Evolutionary conservation across 2,113 vertebrate genomes (phyloP).

Genomic region (Psittacula cyanocephala): DNA sequence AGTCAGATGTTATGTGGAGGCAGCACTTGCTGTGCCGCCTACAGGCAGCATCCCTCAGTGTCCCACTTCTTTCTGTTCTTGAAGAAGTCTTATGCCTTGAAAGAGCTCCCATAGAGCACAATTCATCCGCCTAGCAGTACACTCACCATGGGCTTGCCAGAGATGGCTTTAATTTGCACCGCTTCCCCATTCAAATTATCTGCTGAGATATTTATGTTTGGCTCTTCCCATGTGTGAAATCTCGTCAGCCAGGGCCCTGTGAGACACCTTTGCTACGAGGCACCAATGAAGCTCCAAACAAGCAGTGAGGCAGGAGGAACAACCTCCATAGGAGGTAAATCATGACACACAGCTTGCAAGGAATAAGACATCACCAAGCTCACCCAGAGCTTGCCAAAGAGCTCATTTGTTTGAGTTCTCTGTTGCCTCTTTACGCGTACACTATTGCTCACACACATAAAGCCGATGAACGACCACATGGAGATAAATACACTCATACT

Average conservation of each 20-base stretch:
- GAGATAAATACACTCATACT: neutral
- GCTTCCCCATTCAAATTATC: neutral
- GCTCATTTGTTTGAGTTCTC: neutral
- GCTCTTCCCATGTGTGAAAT: neutral
- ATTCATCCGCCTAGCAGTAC: neutral
- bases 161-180: neutral
- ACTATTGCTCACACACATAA: neutral
- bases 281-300: fast-evolving
- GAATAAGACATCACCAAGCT: neutral
- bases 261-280: neutral
- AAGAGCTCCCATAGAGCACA: neutral
- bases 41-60: neutral
- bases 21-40: fast-evolving
- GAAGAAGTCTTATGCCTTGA: neutral
- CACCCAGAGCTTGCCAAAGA: neutral
- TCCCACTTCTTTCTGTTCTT: neutral
- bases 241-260: neutral
- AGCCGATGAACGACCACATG: fast-evolving
- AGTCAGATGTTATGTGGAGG: neutral
- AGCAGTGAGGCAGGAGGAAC: neutral
- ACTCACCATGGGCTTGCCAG: neutral
- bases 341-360: neutral
- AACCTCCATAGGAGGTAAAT: neutral
- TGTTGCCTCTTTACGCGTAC: fast-evolving
- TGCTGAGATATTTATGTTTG: neutral